Evolutionary conservation across 2,113 vertebrate genomes (phyloP).

Genomic region (Mellivora capensis): DNA sequence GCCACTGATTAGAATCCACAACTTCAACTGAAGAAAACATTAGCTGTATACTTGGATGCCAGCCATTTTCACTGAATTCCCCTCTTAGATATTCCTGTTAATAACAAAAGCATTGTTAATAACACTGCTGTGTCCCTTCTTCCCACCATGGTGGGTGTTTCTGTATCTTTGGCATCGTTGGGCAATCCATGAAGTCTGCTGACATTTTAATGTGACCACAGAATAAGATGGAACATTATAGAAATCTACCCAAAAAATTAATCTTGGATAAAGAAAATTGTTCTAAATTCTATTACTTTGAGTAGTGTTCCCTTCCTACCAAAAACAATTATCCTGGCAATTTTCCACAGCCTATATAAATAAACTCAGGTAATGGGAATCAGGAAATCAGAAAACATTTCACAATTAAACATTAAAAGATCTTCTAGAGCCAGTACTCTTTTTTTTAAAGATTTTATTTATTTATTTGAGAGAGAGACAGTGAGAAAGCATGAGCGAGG

Average conservation of each 20-base stretch:
- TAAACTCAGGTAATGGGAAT: constrained; percentile 20
- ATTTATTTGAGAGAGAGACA: no score
- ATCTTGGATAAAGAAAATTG: constrained; percentile 30
- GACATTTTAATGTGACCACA: constrained; percentile 47
- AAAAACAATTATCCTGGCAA: background rate
- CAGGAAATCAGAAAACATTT: constrained; percentile 3
- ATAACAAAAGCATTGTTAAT: constrained; percentile 32
- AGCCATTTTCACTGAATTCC: constrained; percentile 9
- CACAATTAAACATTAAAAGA: constrained; percentile 30
- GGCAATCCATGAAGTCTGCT: background rate
- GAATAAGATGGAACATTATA: constrained; percentile 1
- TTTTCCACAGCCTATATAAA: background rate
- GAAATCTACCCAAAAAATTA: constrained; percentile 35
- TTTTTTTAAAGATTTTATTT: no score
- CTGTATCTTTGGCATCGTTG: background rate
- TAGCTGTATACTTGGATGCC: constrained; percentile 4
- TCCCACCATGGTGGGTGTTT: background rate
- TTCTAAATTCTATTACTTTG: constrained; percentile 9
- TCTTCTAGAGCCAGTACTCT: background rate
- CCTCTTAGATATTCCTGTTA: background rate
- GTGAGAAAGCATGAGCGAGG: no score
- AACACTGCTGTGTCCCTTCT: background rate
- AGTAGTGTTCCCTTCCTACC: background rate
- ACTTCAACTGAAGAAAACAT: constrained; percentile 43
- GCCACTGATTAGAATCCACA: background rate